Evolutionary conservation across 2,888 invertebrate species (phyloP).

Genomic region (Eubasilissa splendida): DNA sequence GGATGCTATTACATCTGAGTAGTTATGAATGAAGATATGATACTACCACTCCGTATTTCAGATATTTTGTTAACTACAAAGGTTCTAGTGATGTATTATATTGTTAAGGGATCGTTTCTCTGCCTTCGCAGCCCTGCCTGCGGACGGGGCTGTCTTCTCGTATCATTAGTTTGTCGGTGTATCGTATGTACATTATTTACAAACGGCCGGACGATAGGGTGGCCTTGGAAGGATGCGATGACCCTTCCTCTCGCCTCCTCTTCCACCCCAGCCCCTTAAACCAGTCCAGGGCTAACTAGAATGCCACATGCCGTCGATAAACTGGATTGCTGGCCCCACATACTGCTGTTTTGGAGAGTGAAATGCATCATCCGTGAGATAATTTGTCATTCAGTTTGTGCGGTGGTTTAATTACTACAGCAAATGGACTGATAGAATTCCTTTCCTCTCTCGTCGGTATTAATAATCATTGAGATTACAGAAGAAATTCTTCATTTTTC

Average conservation of each 20-base stretch:
- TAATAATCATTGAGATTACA: not conserved
- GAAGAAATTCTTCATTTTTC: too few relatives aligned
- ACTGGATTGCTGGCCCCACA: conserved; percentile 6
- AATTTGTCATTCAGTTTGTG: conserved; percentile 3
- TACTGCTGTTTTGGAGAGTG: not conserved
- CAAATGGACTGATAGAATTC: not conserved
- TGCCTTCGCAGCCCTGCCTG: too few relatives aligned
- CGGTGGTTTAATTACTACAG: not conserved
- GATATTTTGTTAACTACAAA: too few relatives aligned
- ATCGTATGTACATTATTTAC: too few relatives aligned
- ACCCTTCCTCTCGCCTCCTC: not conserved
- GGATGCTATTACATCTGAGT: too few relatives aligned
- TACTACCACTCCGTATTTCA: too few relatives aligned
- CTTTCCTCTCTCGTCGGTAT: not conserved
- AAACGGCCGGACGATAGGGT: too few relatives aligned
- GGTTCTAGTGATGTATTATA: too few relatives aligned
- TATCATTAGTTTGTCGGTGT: too few relatives aligned
- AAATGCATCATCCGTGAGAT: conserved; percentile 16
- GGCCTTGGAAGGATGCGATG: conserved; percentile 1
- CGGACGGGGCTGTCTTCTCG: too few relatives aligned
- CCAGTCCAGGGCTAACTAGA: not conserved
- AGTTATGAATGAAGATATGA: too few relatives aligned
- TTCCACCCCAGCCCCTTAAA: not conserved
- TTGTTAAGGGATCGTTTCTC: too few relatives aligned
- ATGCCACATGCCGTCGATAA: conserved; percentile 11